phyloP scores from a whole-genome alignment of 2,888 invertebrate genomes.

The Chalcis sispes region DNA sequence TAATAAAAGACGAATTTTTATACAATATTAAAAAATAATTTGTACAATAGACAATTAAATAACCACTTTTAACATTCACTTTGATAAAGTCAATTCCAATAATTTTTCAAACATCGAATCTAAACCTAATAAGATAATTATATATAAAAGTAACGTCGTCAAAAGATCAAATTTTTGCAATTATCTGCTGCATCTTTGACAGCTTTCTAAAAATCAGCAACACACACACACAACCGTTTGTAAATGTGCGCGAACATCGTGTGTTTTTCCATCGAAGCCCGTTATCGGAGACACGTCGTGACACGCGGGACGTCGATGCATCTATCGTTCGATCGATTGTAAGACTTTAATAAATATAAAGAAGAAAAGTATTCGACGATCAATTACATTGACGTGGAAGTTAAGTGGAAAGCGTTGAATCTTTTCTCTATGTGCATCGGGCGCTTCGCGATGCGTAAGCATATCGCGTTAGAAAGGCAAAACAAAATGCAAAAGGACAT shows the following conservation, averaged over 20 bases:
- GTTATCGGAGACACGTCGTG: slow-evolving; percentile 18
- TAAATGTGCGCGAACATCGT: not conserved
- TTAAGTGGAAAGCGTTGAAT: slow-evolving; percentile 38
- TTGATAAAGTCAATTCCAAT: too few relatives aligned
- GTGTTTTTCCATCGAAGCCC: slow-evolving; percentile 29
- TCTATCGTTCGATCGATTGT: slow-evolving; percentile 31
- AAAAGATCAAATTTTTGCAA: too few relatives aligned
- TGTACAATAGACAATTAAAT: too few relatives aligned
- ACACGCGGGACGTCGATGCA: slow-evolving; percentile 38
- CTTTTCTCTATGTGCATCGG: slow-evolving; percentile 29
- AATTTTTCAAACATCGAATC: too few relatives aligned
- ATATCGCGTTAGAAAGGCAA: slow-evolving; percentile 31
- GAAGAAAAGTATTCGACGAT: slow-evolving; percentile 37
- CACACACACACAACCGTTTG: slow-evolving; percentile 33
- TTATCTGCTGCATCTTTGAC: too few relatives aligned
- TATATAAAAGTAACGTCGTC: slow-evolving; percentile 23
- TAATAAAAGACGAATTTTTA: too few relatives aligned
- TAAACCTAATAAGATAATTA: slow-evolving; percentile 13
- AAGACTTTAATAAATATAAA: slow-evolving; percentile 44
- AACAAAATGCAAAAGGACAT: not conserved
- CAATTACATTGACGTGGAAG: slow-evolving; percentile 52
- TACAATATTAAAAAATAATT: too few relatives aligned
- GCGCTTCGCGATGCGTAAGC: not conserved
- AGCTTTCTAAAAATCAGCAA: too few relatives aligned
- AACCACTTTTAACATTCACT: too few relatives aligned